Conservation (phyloP, 2,797 vertebrate species). For the Betta splendens region DNA sequence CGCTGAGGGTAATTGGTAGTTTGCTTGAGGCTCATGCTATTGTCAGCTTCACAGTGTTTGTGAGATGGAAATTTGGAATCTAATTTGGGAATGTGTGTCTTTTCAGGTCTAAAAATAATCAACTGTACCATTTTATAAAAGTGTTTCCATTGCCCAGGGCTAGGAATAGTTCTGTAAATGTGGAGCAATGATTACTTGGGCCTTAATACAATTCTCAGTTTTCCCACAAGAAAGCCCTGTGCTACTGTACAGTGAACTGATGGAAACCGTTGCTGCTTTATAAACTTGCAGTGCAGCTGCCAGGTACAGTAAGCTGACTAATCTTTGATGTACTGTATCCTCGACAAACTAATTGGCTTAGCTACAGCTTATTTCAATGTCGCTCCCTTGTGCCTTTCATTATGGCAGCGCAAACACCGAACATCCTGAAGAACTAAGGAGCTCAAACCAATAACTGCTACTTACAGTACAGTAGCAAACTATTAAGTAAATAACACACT, state of each 20-base stretch:
- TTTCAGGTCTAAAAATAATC: constrained; percentile 48
- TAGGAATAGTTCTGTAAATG: constrained; percentile 15
- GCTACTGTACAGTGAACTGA: not conserved
- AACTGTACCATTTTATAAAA: constrained; percentile 41
- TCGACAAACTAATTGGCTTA: constrained; percentile 53
- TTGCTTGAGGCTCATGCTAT: constrained; percentile 6
- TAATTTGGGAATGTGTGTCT: constrained; percentile 24
- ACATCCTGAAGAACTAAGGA: constrained; percentile 12
- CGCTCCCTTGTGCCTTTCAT: constrained; percentile 8
- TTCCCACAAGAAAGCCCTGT: constrained; percentile 10
- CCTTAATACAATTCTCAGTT: not conserved
- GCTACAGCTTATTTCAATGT: constrained; percentile 30
- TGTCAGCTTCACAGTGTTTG: constrained; percentile 1
- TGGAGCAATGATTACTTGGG: constrained; percentile 19
- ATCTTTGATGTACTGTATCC: constrained; percentile 42
- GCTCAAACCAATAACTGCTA: constrained; percentile 2
- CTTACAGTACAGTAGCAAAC: no score
- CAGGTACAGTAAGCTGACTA: constrained; percentile 39
- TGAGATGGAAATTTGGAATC: constrained; percentile 1
- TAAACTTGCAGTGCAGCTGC: constrained; percentile 12
- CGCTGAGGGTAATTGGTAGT: not conserved
- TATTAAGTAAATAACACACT: no score
- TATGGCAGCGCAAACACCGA: not conserved
- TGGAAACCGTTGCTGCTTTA: constrained; percentile 21
- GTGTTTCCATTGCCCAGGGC: constrained; percentile 34